Percentiles rank a stretch among this genome's conserved stretches.
These are phyloP conservation scores for Molorchus minor DNA, from an alignment of 2,888 invertebrate species.

Conservation along the genomic window DNA sequence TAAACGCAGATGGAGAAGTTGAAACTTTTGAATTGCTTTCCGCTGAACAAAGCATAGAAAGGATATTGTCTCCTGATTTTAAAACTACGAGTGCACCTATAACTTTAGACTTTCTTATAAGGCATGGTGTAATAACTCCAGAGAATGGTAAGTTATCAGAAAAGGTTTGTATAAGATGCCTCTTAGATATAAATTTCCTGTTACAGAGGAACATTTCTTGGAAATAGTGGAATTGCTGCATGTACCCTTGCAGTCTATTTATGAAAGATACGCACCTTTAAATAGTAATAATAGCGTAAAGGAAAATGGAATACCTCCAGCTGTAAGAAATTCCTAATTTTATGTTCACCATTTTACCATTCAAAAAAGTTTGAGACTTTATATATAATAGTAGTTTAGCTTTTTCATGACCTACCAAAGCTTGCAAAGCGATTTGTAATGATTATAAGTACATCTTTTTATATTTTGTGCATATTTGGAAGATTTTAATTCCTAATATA, in stretches of 20 bases:
- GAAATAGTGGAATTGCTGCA: conserved; percentile 87
- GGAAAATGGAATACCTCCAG: conserved; percentile 45
- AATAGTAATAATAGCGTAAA: conserved; percentile 35
- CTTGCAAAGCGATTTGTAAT: conserved; percentile 43
- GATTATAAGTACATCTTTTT: conserved; percentile 45
- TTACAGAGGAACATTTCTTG: conserved; percentile 84
- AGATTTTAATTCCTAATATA: conserved; percentile 11
- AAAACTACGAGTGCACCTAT: conserved; percentile 95
- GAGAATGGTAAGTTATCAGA: conserved; percentile 78
- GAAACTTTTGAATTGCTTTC: conserved; percentile 89
- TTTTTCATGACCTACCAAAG: conserved; percentile 39
- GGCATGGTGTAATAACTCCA: conserved; percentile 88
- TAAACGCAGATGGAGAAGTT: conserved; percentile 94
- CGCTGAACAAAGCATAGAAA: conserved; percentile 82
- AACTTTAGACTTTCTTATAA: conserved; percentile 89
- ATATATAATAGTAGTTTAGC: conserved; percentile 30
- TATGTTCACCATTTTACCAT: no score
- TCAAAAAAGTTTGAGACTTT: conserved; percentile 11
- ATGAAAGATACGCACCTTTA: conserved; percentile 53
- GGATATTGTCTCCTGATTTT: conserved; percentile 84
- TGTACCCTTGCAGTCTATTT: conserved; percentile 86
- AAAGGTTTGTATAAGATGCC: no score
- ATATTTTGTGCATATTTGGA: conserved; percentile 43
- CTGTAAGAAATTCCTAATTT: conserved; percentile 27
- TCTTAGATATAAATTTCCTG: conserved; percentile 24